phyloP scores from a whole-genome alignment of 2,888 invertebrate genomes.

The Drosophila histrio region DNA sequence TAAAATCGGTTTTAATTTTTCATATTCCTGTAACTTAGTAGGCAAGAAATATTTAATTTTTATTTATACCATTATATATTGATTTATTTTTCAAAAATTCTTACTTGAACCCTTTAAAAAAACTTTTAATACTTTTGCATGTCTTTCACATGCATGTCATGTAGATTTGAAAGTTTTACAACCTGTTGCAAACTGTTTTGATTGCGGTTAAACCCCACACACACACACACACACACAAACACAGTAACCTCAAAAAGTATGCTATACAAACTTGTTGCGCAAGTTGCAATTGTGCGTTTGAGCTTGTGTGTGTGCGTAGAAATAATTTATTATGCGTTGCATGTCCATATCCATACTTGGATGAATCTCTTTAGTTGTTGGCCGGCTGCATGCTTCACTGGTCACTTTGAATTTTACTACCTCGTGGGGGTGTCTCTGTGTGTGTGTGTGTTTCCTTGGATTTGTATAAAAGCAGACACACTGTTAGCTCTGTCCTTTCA shows the following conservation, averaged over 20 bases:
- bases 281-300: slow-evolving; percentile 71
- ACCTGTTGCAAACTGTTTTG: slow-evolving; percentile 48
- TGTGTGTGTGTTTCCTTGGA: slow-evolving; percentile 6
- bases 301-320: slow-evolving; percentile 14
- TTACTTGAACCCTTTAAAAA: no score
- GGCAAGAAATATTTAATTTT: no score
- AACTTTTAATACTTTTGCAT: no score
- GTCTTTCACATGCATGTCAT: slow-evolving; percentile 41
- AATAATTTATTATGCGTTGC: slow-evolving; percentile 70
- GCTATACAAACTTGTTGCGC: slow-evolving; percentile 72
- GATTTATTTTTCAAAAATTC: no score
- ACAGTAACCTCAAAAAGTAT: slow-evolving; percentile 38
- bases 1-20: no score
- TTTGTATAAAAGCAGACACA: slow-evolving; percentile 51
- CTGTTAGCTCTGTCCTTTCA: slow-evolving; percentile 50
- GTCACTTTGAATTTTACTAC: slow-evolving; percentile 66
- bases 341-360: slow-evolving; percentile 57
- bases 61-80: no score
- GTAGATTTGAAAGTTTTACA: slow-evolving; percentile 62
- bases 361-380: slow-evolving; percentile 47
- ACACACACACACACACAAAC: background rate
- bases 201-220: slow-evolving; percentile 32
- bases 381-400: slow-evolving; percentile 60
- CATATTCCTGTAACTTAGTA: no score
- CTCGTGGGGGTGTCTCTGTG: background rate